Percentiles rank a stretch among this genome's conserved stretches.
phyloP scores from a whole-genome alignment of 92 coral and sea anemone species.

The Phenganax subtilis region DNA sequence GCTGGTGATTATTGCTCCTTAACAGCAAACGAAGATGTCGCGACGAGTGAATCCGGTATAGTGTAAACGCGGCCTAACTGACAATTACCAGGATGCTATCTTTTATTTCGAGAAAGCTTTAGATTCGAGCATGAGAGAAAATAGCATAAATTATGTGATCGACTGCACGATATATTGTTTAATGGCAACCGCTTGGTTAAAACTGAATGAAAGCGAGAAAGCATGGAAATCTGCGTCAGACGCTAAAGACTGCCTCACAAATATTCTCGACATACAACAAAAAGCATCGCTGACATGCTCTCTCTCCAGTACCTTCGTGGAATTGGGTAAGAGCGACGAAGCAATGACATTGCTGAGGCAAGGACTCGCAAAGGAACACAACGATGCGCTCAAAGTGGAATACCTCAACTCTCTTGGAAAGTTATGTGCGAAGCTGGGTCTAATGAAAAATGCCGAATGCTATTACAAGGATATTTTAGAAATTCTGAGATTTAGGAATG shows the following conservation, averaged over 20 bases:
- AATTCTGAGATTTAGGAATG: background rate
- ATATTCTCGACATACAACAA: background rate
- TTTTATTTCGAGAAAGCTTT: slow-evolving; percentile 1
- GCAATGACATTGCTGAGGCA: background rate
- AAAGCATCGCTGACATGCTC: background rate
- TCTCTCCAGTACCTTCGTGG: background rate
- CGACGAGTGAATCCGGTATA: too few relatives aligned
- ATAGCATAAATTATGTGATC: background rate
- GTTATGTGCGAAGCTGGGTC: slow-evolving; percentile 1
- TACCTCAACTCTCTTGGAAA: slow-evolving; percentile 15
- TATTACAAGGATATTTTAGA: slow-evolving; percentile 6
- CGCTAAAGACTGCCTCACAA: slow-evolving; percentile 9
- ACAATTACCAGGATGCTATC: background rate
- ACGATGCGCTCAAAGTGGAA: background rate
- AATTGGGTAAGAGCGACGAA: slow-evolving; percentile 15
- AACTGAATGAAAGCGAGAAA: background rate
- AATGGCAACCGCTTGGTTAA: slow-evolving; percentile 4
- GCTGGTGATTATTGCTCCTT: too few relatives aligned
- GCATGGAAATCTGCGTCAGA: slow-evolving; percentile 10
- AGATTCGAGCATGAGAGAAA: background rate
- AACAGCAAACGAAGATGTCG: too few relatives aligned
- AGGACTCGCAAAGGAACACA: background rate
- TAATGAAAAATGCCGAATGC: background rate
- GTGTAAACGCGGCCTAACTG: too few relatives aligned
- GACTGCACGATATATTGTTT: background rate